Base-by-base conservation (phyloP, 53 echinoderm and acorn worm genomes). In the Apostichopus leukothele region DNA sequence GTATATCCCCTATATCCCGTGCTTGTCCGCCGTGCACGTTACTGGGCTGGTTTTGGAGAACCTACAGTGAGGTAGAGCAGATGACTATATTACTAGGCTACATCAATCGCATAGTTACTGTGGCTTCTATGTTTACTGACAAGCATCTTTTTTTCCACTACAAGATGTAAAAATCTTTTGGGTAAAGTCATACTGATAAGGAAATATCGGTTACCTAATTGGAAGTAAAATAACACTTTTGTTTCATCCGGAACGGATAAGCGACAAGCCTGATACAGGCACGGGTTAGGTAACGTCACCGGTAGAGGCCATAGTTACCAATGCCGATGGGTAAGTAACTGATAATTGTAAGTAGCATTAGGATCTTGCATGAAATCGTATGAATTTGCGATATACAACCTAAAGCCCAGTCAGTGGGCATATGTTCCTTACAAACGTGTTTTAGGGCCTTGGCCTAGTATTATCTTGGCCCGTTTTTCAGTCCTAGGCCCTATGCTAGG, bases 141-240 rank as follows among this genome's bases (percentile, higher is more conserved):
- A 63, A 63, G 4, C 51, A 6, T 51, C 53, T 14, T 53, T 9
- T 79, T 52, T 52, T 39, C 39, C 39, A 79, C 53, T 52, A 79
- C 79, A 79, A 52, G 16, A 79, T 79, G 79, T 79, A 79, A 79
- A 79, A 52, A n/a, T 79, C 51, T 79, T 79, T 79, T 52, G 52
- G 52, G n/a, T 18, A 14, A 27, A 79, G 50, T 19, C 79, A 20
- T 52, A 27, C n/a, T 79, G 79, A 53, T 51, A 79, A 50, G 79
- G 79, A 79, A 79, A 79, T 79, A 79, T 79, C 19, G 51, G 19
- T 53, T 53, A 39, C 79, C 19, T 50, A 10, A 27, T 52, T 51
- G 79, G 79, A 51, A 79, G 79, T 79, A 79, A 53, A 79, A 52
- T 52, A 39, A 79, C 79, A 79, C 79, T 79, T 63, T 79, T 79